Evolutionary conservation across 2,113 vertebrate genomes (phyloP).

Genomic region (Epinephelus fuscoguttatus): DNA sequence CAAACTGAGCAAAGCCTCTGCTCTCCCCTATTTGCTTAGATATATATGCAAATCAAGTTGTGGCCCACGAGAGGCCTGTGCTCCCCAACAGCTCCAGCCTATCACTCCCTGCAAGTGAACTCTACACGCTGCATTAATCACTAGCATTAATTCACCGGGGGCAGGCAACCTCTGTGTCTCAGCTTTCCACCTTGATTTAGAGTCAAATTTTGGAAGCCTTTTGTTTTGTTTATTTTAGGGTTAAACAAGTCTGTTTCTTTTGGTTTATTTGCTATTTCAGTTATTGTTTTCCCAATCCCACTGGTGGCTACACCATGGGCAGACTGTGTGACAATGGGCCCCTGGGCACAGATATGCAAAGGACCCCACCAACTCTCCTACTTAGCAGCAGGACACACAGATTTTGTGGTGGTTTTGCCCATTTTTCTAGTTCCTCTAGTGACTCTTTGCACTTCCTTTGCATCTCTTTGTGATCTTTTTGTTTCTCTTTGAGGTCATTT

Average conservation of each 20-base stretch:
- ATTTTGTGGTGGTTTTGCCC: no score
- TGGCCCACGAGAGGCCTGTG: not conserved
- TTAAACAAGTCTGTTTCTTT: not conserved
- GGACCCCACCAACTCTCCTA: no score
- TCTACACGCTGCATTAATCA: constrained; percentile 20
- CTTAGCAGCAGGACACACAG: no score
- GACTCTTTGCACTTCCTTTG: no score
- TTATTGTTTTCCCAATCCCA: no score
- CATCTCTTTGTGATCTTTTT: no score
- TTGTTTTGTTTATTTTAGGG: not conserved
- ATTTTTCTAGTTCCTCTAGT: no score
- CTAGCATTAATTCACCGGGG: constrained; percentile 8
- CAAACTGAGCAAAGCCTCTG: not conserved
- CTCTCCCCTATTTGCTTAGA: not conserved
- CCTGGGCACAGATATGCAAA: no score
- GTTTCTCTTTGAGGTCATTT: no score
- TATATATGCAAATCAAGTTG: constrained; percentile 8
- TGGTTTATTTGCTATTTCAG: not conserved
- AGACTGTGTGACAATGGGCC: no score
- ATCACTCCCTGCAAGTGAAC: not conserved
- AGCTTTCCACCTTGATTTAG: constrained; percentile 4
- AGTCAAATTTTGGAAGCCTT: not conserved
- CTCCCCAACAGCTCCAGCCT: not conserved
- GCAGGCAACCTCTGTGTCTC: not conserved
- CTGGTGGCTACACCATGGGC: not conserved